Conservation (phyloP, 2,113 vertebrate species). For the Physeter macrocephalus region DNA sequence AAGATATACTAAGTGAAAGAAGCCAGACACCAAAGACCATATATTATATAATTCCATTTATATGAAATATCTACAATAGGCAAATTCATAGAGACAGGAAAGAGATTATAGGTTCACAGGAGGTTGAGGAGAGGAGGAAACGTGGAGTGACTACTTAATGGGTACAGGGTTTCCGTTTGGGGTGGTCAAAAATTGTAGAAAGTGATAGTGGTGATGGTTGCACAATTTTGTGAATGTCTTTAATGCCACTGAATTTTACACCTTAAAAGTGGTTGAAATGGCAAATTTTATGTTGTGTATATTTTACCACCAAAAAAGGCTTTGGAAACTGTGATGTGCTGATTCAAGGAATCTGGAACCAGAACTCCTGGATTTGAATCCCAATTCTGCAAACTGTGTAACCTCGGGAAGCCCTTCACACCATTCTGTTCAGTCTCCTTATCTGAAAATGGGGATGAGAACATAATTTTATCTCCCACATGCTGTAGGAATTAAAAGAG, state of each 20-base stretch:
- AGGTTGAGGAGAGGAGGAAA: background rate
- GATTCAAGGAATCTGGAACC: background rate
- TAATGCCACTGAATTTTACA: background rate
- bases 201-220: too few species aligned
- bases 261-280: background rate
- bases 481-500: background rate
- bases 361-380: background rate
- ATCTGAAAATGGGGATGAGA: background rate
- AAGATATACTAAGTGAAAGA: background rate
- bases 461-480: background rate
- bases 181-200: background rate
- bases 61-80: background rate
- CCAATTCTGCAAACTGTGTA: background rate
- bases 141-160: background rate
- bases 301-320: background rate
- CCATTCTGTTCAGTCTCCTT: background rate
- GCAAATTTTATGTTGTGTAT: background rate
- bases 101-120: background rate
- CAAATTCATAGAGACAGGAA: background rate
- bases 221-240: rapidly evolving
- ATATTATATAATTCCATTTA: background rate
- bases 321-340: background rate
- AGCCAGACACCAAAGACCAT: background rate
- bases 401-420: background rate
- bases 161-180: background rate